Evolutionary conservation across 1,140 invertebrate species (phyloP).

Genomic region (Saccostrea echinata): DNA sequence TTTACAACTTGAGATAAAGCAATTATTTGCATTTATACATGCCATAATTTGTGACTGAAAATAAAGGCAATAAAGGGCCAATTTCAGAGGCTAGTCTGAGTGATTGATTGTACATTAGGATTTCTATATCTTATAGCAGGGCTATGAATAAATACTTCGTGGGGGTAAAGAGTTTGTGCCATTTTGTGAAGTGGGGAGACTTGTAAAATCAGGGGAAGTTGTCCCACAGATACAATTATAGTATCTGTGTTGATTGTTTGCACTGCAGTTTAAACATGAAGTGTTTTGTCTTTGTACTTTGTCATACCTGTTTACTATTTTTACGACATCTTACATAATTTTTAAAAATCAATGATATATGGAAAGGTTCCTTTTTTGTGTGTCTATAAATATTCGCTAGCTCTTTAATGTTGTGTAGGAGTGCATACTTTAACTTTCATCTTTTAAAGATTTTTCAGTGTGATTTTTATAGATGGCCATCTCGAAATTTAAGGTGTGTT

Average conservation of each 20-base stretch:
- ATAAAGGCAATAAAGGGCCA: constrained; percentile 34
- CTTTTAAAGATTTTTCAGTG: not conserved
- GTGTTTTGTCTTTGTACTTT: not conserved
- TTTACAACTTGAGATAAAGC: constrained; percentile 35
- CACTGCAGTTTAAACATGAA: constrained; percentile 1
- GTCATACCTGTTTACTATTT: not conserved
- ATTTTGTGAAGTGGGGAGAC: constrained; percentile 14
- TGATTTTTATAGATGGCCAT: not conserved
- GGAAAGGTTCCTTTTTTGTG: not conserved
- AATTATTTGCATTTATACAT: constrained; percentile 35
- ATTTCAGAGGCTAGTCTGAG: constrained; percentile 26
- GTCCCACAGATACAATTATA: not conserved
- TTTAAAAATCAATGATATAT: not conserved
- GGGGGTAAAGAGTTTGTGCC: constrained; percentile 35
- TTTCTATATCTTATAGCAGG: constrained; percentile 29
- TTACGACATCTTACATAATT: not conserved
- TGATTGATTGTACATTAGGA: constrained; percentile 28
- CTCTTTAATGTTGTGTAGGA: not conserved
- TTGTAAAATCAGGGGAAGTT: constrained; percentile 9
- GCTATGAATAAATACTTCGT: constrained; percentile 37
- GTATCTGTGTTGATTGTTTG: constrained; percentile 31
- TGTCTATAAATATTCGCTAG: not conserved
- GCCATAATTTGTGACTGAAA: constrained; percentile 37
- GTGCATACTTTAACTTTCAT: not conserved
- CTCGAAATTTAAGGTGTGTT: not conserved